Conservation (phyloP, 2,113 vertebrate species). For the Probosciger aterrimus region DNA sequence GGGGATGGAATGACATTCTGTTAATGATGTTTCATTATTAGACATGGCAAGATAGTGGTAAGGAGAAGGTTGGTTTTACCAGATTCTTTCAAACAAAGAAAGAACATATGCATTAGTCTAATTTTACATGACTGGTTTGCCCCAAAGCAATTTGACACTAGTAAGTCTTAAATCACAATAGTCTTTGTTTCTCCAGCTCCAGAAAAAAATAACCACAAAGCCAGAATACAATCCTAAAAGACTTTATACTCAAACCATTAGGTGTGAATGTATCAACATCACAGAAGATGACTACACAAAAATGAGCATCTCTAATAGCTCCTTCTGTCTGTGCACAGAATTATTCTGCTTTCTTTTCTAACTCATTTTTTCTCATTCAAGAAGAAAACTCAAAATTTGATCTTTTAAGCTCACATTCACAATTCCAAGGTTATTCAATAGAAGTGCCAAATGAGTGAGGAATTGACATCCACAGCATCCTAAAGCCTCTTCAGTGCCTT, state of each 20-base stretch:
- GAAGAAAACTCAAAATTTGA: neutral
- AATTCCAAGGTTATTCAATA: neutral
- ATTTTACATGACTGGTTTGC: neutral
- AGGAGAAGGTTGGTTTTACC: neutral
- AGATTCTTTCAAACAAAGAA: neutral
- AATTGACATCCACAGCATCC: neutral
- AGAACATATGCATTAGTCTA: neutral
- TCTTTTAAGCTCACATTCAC: neutral
- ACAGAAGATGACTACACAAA: neutral
- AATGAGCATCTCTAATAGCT: neutral
- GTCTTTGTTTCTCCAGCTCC: neutral
- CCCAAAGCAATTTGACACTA: neutral
- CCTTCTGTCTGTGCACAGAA: neutral
- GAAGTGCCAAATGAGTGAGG: neutral
- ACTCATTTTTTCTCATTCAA: neutral
- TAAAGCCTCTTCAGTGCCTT: neutral
- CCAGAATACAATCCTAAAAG: neutral
- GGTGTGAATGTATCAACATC: neutral
- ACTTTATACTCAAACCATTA: neutral
- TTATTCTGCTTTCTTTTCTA: neutral
- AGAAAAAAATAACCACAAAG: neutral
- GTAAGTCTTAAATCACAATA: neutral
- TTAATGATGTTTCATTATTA: neutral
- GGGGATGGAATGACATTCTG: neutral
- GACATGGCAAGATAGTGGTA: neutral